Evolutionary conservation across 1,140 invertebrate genomes (phyloP), one percentile per base, ranked within the genome.

Genomic region (Diorhabda carinulata): DNA sequence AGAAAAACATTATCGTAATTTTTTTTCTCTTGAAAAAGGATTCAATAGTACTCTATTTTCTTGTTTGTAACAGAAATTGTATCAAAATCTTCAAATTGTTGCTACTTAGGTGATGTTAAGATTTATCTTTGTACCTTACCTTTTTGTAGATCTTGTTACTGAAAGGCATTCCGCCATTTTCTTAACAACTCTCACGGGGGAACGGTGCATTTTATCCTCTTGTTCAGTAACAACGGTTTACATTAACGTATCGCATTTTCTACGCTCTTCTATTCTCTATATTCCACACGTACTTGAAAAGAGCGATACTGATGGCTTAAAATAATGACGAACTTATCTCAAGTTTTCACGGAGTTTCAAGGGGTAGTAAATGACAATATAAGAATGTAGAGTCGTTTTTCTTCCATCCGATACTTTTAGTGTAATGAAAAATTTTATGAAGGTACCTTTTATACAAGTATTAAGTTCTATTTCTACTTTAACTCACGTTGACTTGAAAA

Each of bases 401-500:
- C 68, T 70, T 60, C 43, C 8, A 64, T 64, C 45, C 63, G 41
- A 57, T 68, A 71, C 70, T 68, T 68, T 68, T 65, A 71, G 40
- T 47, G 66, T 71, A 71, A 71, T 71, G 70, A 71, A 71, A 71
- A 71, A 67, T 71, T 71, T 71, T 71, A 71, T 64, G 57, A 66
- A 59, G 61, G 47, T 57, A 67, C 42, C 52, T 57, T 41, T 68
- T 71, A 71, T 71, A 58, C 66, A 66, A 64, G 25, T 25, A 25
- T 25, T 25, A 25, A 25, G 67, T 71, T 71, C 70, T 71, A 71
- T 71, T 68, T 71, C 70, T 71, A 71, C 57, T 61, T 70, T 65
- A 43, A 25, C 25, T 25, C 25, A 25, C 25, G 25, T 25, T 25
- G 25, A 25, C 25, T 25, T 25, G 25, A 25, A 25, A 25, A 25